Percentiles rank a stretch among this genome's conserved stretches.
These are phyloP conservation scores for Diprion similis DNA, from an alignment of 1,140 invertebrate genomes.

Conservation along the genomic window DNA sequence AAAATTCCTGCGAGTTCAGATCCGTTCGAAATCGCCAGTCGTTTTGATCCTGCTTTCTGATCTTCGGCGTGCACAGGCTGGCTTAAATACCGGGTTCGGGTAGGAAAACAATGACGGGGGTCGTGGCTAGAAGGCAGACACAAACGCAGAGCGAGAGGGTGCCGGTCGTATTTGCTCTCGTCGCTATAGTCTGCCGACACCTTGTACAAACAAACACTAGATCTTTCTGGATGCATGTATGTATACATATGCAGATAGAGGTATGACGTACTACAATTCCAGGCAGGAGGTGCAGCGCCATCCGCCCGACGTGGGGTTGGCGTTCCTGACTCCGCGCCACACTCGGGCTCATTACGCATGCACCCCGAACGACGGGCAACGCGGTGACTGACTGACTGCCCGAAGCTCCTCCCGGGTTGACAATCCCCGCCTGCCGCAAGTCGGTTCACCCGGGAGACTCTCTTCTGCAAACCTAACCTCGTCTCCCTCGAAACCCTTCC, in stretches of 20 bases:
- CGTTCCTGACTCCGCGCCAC: neutral
- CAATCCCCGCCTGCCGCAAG: neutral
- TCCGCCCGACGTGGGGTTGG: neutral
- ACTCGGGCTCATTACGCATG: neutral
- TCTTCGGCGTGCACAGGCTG: too few relatives aligned
- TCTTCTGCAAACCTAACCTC: neutral
- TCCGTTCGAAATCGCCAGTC: too few relatives aligned
- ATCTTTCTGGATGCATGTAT: neutral
- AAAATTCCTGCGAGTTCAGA: too few relatives aligned
- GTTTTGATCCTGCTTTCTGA: too few relatives aligned
- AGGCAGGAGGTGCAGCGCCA: neutral
- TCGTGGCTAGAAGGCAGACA: too few relatives aligned
- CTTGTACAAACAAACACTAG: neutral
- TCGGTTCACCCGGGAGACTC: neutral
- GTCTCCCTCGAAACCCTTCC: neutral
- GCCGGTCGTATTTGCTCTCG: too few relatives aligned
- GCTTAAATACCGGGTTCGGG: too few relatives aligned
- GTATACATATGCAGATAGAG: neutral
- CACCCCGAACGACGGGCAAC: conserved; percentile 1
- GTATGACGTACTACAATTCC: neutral
- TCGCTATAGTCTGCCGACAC: too few relatives aligned
- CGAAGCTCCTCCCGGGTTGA: conserved; percentile 3
- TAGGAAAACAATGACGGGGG: too few relatives aligned
- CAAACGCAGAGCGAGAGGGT: too few relatives aligned
- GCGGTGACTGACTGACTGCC: conserved; percentile 1